A percentile compares a stretch with the other conserved stretches of the same genome.
These are phyloP conservation scores for Ciona savignyi DNA, from an alignment of 23 tunicate genomes.

Conservation along the genomic window DNA sequence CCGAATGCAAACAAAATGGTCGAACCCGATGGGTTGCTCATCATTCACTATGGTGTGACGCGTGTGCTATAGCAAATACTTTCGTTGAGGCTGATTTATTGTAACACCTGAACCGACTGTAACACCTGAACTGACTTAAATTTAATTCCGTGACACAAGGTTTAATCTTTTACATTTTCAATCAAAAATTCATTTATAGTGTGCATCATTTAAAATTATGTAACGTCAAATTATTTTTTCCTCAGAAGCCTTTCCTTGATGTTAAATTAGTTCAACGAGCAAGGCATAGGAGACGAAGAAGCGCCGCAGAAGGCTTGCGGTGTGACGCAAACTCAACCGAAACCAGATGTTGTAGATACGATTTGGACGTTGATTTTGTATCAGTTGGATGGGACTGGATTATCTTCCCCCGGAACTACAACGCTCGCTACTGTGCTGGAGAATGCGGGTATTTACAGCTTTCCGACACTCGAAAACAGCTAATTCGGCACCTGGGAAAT, in stretches of 20 bases:
- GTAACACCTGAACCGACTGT: not conserved
- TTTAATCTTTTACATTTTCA: not conserved
- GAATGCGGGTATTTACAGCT: constrained; percentile 39
- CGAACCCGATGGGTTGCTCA: too few relatives aligned
- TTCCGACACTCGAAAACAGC: constrained; percentile 9
- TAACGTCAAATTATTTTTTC: constrained; percentile 8
- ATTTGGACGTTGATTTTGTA: constrained; percentile 35
- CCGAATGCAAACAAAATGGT: not conserved
- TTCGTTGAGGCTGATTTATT: not conserved
- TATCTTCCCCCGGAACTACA: constrained; percentile 27
- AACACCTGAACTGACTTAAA: not conserved
- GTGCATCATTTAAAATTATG: too few relatives aligned
- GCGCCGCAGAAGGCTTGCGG: not conserved
- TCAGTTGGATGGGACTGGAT: constrained; percentile 73
- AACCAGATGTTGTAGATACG: constrained; percentile 41
- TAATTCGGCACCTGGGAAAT: constrained; percentile 21
- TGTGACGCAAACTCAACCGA: constrained; percentile 25
- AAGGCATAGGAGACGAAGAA: constrained; percentile 29
- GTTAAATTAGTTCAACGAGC: constrained; percentile 20
- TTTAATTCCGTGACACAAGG: not conserved
- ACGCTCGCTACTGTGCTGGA: constrained; percentile 59
- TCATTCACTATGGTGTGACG: not conserved
- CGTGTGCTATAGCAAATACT: not conserved
- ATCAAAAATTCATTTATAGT: too few relatives aligned
- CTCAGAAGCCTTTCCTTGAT: constrained; percentile 67